Evolutionary conservation across 2,797 vertebrate species (phyloP).

Genomic region (Acrossocheilus fasciatus): DNA sequence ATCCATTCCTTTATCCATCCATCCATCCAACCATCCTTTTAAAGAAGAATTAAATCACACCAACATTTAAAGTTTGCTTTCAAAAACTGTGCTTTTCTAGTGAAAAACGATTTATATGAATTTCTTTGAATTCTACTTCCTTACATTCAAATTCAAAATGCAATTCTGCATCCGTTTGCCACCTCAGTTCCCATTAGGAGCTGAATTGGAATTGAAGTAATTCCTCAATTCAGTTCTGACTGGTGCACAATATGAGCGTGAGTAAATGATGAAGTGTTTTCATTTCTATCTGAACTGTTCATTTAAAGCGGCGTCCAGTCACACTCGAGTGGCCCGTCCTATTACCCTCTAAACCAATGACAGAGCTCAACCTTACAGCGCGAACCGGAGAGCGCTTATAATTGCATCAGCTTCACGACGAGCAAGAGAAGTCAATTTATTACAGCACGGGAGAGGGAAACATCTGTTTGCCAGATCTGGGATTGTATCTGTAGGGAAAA

Average conservation of each 20-base stretch:
- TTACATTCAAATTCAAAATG: neutral
- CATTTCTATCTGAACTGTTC: neutral
- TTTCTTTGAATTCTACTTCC: neutral
- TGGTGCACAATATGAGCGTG: neutral
- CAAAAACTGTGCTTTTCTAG: neutral
- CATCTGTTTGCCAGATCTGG: constrained; percentile 31
- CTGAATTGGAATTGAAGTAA: neutral
- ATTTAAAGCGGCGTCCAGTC: neutral
- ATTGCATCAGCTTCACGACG: constrained; percentile 36
- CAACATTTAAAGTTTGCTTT: neutral
- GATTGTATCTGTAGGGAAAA: constrained; percentile 44
- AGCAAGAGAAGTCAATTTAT: constrained; percentile 49
- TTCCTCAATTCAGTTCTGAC: neutral
- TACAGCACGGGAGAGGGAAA: constrained; percentile 47
- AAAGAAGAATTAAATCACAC: neutral
- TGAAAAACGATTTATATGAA: neutral
- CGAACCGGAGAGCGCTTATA: constrained; percentile 33
- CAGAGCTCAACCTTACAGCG: neutral
- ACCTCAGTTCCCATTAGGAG: neutral
- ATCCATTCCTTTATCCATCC: accelerated
- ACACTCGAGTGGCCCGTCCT: neutral
- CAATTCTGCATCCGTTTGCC: neutral
- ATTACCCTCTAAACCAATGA: neutral
- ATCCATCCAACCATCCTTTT: neutral
- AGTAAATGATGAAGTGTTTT: neutral